phyloP scores from a whole-genome alignment of 2,888 invertebrate genomes.

The Drosophila kambysellisi region DNA sequence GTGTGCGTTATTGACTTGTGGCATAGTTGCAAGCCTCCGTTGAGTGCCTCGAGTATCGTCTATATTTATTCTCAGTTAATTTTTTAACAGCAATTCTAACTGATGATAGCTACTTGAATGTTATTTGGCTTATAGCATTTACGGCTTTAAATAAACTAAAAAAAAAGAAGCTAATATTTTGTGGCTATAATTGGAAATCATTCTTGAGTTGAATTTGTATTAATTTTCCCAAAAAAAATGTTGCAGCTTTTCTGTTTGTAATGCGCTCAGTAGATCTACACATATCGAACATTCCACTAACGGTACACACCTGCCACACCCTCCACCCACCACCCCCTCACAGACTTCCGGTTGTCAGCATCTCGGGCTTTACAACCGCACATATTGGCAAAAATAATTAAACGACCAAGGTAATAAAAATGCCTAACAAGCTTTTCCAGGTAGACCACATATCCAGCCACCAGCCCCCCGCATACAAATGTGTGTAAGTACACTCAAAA shows the following conservation, averaged over 20 bases:
- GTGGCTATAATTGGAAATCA: not conserved
- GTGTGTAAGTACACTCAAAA: not conserved
- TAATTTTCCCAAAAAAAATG: not conserved
- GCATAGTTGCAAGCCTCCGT: constrained; percentile 11
- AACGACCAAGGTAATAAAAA: constrained; percentile 63
- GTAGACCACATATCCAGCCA: constrained; percentile 46
- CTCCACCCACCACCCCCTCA: not conserved
- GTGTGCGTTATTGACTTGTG: constrained; percentile 26
- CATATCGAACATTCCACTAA: not conserved
- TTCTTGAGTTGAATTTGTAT: not conserved
- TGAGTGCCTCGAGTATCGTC: not conserved
- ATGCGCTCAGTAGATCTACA: not conserved
- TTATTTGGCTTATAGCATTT: not conserved
- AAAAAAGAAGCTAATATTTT: not conserved
- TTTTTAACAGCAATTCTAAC: not conserved
- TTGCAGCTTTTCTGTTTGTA: not conserved
- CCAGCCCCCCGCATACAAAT: not conserved
- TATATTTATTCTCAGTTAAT: not conserved
- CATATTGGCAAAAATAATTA: constrained; percentile 64
- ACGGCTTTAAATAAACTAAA: not conserved
- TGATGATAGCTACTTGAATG: not conserved
- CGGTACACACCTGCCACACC: not conserved
- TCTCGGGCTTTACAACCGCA: constrained; percentile 22
- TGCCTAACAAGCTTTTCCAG: constrained; percentile 67
- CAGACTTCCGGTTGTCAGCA: not conserved